Conservation (phyloP, 2,113 vertebrate species). For the Nesogale talazaci region DNA sequence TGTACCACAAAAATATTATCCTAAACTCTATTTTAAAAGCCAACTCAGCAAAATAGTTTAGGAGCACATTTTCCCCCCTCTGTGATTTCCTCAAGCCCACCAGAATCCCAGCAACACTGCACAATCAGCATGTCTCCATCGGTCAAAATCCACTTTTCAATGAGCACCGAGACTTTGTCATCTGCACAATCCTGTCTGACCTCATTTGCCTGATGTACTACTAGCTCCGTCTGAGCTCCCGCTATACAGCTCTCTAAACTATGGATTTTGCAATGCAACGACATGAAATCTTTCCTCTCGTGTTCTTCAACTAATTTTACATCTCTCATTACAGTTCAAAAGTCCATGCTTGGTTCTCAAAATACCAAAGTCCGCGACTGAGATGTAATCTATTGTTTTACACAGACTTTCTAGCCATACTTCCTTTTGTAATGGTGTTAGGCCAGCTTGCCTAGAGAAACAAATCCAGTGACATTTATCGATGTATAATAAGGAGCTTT, state of each 20-base stretch:
- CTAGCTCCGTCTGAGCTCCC: too few species aligned
- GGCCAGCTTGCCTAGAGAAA: too few species aligned
- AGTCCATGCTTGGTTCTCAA: background rate
- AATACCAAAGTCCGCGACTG: background rate
- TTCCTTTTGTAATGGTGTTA: too few species aligned
- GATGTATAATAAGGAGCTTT: too few species aligned
- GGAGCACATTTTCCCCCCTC: background rate
- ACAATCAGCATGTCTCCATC: background rate
- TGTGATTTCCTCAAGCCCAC: background rate
- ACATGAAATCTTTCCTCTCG: background rate
- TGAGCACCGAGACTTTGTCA: too few species aligned
- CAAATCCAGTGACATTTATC: too few species aligned
- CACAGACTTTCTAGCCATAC: too few species aligned
- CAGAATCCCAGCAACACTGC: background rate
- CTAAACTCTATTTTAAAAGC: background rate
- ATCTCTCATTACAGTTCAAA: slow-evolving; percentile 1
- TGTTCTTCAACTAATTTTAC: background rate
- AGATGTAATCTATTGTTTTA: too few species aligned
- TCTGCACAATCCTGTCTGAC: too few species aligned
- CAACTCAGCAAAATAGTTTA: too few species aligned
- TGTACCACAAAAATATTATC: background rate
- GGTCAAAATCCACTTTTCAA: background rate
- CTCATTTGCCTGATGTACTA: too few species aligned
- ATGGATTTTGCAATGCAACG: background rate
- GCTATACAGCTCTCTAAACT: background rate